These are phyloP conservation scores for Rhadinocentrus ornatus DNA, from an alignment of 2,797 vertebrate genomes.

Conservation along the genomic window DNA sequence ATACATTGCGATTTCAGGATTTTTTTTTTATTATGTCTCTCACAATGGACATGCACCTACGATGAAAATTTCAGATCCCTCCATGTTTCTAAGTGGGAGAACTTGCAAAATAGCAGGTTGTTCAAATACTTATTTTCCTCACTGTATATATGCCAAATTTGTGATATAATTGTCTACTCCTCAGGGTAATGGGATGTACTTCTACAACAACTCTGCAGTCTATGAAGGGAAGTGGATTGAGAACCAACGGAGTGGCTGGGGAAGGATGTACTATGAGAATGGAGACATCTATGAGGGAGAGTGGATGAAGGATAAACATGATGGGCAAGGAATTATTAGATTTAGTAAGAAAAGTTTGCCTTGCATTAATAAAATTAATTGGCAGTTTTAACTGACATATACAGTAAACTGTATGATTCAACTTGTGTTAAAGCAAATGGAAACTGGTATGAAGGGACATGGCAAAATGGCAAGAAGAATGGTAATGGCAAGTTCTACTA, in stretches of 20 bases:
- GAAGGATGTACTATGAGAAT: slow-evolving; percentile 85
- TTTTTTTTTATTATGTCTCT: no score
- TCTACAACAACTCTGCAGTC: slow-evolving; percentile 75
- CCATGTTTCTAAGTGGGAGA: no score
- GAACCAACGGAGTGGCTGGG: slow-evolving; percentile 87
- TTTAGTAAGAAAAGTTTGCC: slow-evolving; percentile 76
- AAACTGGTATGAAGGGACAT: slow-evolving; percentile 89
- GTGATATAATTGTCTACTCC: slow-evolving; percentile 6
- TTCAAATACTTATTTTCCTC: no score
- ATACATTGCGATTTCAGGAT: no score
- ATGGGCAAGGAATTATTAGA: slow-evolving; percentile 85
- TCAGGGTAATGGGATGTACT: slow-evolving; percentile 87
- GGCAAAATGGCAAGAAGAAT: slow-evolving; percentile 88
- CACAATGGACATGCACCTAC: no score
- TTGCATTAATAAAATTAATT: slow-evolving; percentile 6
- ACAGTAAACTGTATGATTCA: background rate
- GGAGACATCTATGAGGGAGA: slow-evolving; percentile 91
- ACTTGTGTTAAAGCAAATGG: slow-evolving; percentile 82
- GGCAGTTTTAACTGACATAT: background rate
- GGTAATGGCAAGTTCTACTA: slow-evolving; percentile 88
- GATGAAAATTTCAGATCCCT: no score
- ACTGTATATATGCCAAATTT: background rate
- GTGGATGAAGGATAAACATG: slow-evolving; percentile 83
- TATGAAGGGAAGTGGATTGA: slow-evolving; percentile 91
- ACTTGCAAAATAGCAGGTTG: no score